Conservation (phyloP, 2,797 vertebrate genomes). For the Oreonectes daqikongensis region DNA sequence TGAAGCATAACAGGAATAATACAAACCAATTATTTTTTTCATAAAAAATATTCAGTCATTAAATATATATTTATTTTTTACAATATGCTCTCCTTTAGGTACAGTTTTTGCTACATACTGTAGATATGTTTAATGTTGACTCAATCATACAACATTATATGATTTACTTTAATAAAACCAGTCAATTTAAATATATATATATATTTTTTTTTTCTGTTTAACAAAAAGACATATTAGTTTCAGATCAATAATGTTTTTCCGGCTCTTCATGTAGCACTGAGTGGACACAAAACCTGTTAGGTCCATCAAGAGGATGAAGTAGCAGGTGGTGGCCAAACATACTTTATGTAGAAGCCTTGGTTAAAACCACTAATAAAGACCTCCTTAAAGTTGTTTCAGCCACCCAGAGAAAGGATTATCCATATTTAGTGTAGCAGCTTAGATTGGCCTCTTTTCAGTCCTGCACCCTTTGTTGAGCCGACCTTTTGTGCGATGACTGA, state of each 20-base stretch:
- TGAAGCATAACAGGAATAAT: background rate
- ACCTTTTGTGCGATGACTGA: slow-evolving; percentile 58
- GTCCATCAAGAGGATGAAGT: slow-evolving; percentile 55
- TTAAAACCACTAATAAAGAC: slow-evolving; percentile 65
- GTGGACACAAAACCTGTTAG: slow-evolving; percentile 8
- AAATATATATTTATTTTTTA: too few species aligned
- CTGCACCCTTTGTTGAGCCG: slow-evolving; percentile 49
- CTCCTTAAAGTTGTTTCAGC: slow-evolving; percentile 64
- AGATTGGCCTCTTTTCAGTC: slow-evolving; percentile 55
- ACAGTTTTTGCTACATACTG: too few species aligned
- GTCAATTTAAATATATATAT: background rate
- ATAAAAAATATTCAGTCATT: too few species aligned
- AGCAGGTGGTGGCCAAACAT: slow-evolving; percentile 64
- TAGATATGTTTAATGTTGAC: too few species aligned
- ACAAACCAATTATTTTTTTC: too few species aligned
- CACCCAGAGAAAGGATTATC: slow-evolving; percentile 58
- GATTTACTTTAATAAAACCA: background rate
- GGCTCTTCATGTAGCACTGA: slow-evolving; percentile 30
- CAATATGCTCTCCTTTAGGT: too few species aligned
- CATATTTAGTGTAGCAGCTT: slow-evolving; percentile 65
- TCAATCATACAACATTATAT: too few species aligned
- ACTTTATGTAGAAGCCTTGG: slow-evolving; percentile 47
- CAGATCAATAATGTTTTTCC: slow-evolving; percentile 52
- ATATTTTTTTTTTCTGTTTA: background rate
- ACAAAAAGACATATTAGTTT: slow-evolving; percentile 32